These are phyloP conservation scores for Enoplosus armatus DNA, from an alignment of 2,797 vertebrate genomes.

Conservation along the genomic window DNA sequence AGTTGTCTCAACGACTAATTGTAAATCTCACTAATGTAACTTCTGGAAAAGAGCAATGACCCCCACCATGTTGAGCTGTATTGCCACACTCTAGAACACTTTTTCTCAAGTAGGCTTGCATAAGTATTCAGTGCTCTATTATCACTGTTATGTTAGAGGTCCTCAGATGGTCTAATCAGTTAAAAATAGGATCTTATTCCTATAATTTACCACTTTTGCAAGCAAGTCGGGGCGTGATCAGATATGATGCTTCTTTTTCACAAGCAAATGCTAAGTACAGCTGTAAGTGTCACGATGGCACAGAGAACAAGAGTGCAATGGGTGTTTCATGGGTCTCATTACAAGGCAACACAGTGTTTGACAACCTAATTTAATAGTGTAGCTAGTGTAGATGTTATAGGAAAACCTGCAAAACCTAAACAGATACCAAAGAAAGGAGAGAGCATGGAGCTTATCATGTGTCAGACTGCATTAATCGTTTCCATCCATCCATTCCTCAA, in stretches of 20 bases:
- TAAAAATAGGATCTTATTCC: constrained; percentile 14
- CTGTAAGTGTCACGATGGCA: constrained; percentile 35
- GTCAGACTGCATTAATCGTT: constrained; percentile 17
- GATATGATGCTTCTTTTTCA: constrained; percentile 17
- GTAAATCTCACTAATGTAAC: constrained; percentile 30
- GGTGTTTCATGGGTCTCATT: constrained; percentile 47
- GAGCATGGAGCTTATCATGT: constrained; percentile 8
- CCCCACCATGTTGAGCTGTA: neutral
- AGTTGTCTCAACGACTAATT: constrained; percentile 8
- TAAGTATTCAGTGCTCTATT: constrained; percentile 10
- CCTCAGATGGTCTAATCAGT: constrained; percentile 4
- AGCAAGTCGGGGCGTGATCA: constrained; percentile 1
- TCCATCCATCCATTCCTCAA: constrained; percentile 21
- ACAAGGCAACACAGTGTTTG: constrained; percentile 52
- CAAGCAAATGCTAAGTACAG: constrained; percentile 39
- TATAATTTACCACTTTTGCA: constrained; percentile 25
- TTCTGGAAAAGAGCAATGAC: constrained; percentile 9
- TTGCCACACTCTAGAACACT: neutral
- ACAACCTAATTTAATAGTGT: constrained; percentile 48
- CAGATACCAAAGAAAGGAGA: constrained; percentile 13
- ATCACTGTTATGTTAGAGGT: neutral
- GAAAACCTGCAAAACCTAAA: constrained; percentile 40
- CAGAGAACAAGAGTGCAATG: constrained; percentile 39
- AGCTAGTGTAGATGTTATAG: constrained; percentile 13
- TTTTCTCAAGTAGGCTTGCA: neutral